phyloP scores from a whole-genome alignment of 2,888 invertebrate species.

The Thymelicus lineola region DNA sequence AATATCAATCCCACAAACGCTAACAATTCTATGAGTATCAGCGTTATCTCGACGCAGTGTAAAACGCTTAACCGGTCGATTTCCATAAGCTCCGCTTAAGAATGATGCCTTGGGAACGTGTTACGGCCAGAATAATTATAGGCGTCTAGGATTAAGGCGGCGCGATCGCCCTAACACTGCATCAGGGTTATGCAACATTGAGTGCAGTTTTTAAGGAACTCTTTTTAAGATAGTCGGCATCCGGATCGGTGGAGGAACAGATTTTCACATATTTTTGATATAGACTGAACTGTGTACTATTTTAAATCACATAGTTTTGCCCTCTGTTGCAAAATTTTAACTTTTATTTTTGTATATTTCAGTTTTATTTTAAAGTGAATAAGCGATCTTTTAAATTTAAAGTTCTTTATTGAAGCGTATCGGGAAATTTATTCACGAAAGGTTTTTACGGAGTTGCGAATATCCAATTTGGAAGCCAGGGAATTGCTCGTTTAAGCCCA shows the following conservation, averaged over 20 bases:
- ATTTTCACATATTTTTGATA: no score
- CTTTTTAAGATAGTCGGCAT: no score
- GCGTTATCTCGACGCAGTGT: conserved; percentile 22
- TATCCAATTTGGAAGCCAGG: not conserved
- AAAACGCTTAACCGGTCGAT: conserved; percentile 37
- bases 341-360: no score
- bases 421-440: conserved; percentile 1
- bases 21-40: not conserved
- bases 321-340: no score
- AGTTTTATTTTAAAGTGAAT: not conserved
- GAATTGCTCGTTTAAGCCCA: not conserved
- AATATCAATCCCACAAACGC: not conserved
- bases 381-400: not conserved
- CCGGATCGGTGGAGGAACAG: no score
- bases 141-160: conserved; percentile 34
- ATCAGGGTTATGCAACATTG: conserved; percentile 16
- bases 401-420: not conserved
- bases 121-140: conserved; percentile 36
- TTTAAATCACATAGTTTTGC: no score
- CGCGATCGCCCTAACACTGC: conserved; percentile 12
- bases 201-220: not conserved
- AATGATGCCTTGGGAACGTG: conserved; percentile 27
- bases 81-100: conserved; percentile 37
- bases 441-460: not conserved
- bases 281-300: no score